Evolutionary conservation across 2,888 invertebrate genomes (phyloP).

Genomic region (Lasioglossum zephyrum): DNA sequence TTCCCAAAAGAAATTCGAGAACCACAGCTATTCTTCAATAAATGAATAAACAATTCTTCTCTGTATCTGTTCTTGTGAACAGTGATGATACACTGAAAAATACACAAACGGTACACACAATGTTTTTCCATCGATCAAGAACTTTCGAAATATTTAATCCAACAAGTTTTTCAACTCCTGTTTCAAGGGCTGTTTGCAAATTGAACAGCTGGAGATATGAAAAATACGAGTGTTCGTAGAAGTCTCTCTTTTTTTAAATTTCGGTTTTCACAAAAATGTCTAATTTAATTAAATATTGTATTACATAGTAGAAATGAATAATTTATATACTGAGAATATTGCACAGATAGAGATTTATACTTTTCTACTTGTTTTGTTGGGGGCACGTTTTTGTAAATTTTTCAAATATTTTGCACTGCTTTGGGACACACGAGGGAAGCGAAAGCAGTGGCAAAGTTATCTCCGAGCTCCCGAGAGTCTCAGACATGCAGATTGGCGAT

Average conservation of each 20-base stretch:
- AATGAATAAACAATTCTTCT: neutral
- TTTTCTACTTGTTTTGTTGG: neutral
- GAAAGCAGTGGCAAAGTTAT: neutral
- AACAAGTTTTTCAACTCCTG: neutral
- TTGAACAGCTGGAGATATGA: too few species aligned
- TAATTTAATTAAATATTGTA: neutral
- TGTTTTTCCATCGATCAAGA: neutral
- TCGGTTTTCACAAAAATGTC: neutral
- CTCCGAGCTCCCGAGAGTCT: neutral
- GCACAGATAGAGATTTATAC: too few species aligned
- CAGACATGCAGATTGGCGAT: slow-evolving; percentile 33
- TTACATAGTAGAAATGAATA: neutral
- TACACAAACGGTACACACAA: neutral
- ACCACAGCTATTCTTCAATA: neutral
- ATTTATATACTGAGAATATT: neutral
- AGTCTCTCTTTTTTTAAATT: too few species aligned
- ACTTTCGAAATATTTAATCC: neutral
- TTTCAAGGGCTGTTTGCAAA: neutral
- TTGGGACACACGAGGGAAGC: neutral
- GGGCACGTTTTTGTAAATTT: neutral
- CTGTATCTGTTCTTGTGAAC: too few species aligned
- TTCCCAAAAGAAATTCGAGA: neutral
- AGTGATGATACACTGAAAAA: too few species aligned
- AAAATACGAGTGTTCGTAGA: too few species aligned
- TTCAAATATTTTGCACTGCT: neutral